Conservation (phyloP, 1,140 invertebrate species). For the Linepithema humile region DNA sequence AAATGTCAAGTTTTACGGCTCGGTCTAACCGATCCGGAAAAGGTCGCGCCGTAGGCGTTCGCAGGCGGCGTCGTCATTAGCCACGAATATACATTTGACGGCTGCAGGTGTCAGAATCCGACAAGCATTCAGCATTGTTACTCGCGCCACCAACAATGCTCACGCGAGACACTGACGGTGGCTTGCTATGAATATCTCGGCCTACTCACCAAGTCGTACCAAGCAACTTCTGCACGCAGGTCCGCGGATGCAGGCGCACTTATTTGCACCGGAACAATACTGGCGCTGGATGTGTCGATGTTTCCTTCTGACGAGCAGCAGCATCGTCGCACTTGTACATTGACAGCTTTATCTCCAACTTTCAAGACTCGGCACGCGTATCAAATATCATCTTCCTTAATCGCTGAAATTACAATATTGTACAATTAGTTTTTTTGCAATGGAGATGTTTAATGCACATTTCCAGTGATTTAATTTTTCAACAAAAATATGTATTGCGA, state of each 20-base stretch:
- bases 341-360: background rate
- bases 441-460: too few relatives aligned
- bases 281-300: background rate
- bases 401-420: background rate
- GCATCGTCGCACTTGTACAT: background rate
- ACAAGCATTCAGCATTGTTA: conserved; percentile 67
- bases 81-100: conserved; percentile 45
- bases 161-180: conserved; percentile 15
- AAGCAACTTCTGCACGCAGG: conserved; percentile 36
- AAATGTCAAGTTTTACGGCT: background rate
- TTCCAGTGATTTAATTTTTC: too few relatives aligned
- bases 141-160: conserved; percentile 25
- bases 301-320: background rate
- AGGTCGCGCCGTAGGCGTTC: background rate
- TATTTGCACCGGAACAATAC: background rate
- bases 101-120: conserved; percentile 62
- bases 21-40: background rate
- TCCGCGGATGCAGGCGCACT: conserved; percentile 4
- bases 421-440: background rate
- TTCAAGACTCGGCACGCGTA: background rate
- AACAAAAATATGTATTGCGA: too few relatives aligned
- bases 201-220: background rate
- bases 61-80: conserved; percentile 3
- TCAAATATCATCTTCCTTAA: background rate
- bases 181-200: conserved; percentile 37